Conservation (phyloP, 2,113 vertebrate genomes). For the Laticauda laticaudata region DNA sequence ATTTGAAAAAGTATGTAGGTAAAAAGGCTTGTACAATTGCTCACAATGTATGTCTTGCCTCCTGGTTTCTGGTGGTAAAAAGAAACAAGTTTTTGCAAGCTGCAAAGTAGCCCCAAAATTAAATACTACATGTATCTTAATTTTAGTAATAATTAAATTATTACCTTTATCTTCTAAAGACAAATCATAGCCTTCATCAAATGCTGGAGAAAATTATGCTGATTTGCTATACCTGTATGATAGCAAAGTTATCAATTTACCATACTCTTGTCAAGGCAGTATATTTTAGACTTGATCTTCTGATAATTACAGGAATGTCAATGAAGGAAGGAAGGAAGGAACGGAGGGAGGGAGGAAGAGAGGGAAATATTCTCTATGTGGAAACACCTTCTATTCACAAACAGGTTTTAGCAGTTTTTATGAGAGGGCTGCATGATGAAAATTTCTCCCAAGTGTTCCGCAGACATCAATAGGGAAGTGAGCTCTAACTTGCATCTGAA, state of each 20-base stretch:
- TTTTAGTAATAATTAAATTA: constrained; percentile 21
- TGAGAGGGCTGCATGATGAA: neutral
- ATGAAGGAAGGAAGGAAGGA: neutral
- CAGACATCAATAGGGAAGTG: neutral
- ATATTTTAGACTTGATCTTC: neutral
- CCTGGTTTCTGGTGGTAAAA: neutral
- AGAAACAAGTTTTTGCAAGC: constrained; percentile 27
- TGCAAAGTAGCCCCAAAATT: constrained; percentile 27
- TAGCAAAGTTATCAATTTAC: neutral
- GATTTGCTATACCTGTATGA: neutral
- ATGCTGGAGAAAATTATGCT: neutral
- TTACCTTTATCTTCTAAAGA: constrained; percentile 1
- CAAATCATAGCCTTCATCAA: constrained; percentile 38
- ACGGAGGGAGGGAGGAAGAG: neutral
- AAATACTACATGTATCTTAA: constrained; percentile 15
- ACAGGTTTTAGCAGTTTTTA: neutral
- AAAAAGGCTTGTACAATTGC: constrained; percentile 57
- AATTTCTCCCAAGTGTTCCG: neutral
- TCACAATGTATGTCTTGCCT: constrained; percentile 39
- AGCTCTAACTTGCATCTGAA: no score
- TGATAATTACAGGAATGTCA: neutral
- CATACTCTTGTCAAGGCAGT: neutral
- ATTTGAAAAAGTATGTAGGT: constrained; percentile 73
- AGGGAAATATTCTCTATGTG: no score
- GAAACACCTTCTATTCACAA: neutral